phyloP scores from a whole-genome alignment of 2,888 invertebrate genomes.

The Agrochola lychnidis region DNA sequence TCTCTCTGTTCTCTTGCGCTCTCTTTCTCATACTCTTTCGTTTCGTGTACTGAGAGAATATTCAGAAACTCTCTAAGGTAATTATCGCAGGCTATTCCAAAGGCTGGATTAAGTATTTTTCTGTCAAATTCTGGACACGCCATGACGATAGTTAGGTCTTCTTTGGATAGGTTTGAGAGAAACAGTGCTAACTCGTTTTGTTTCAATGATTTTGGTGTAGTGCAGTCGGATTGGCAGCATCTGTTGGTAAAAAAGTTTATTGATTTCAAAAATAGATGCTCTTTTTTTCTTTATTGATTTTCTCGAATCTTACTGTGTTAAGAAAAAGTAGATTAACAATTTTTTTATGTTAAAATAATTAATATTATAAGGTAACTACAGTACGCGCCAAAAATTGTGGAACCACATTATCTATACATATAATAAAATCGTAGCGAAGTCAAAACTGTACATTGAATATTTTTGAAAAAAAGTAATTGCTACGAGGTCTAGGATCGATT shows the following conservation, averaged over 20 bases:
- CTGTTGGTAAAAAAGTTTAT: constrained; percentile 72
- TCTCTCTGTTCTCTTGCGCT: constrained; percentile 76
- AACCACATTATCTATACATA: no score
- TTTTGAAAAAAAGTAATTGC: no score
- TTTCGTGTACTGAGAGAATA: constrained; percentile 79
- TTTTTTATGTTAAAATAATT: no score
- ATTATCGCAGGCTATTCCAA: constrained; percentile 86
- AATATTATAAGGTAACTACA: no score
- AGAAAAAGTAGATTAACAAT: not conserved
- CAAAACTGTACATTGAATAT: no score
- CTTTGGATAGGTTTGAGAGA: constrained; percentile 79
- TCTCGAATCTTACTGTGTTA: not conserved
- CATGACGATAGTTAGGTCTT: constrained; percentile 86
- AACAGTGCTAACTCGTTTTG: constrained; percentile 81
- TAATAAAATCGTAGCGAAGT: no score
- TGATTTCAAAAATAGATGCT: no score
- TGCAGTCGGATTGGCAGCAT: constrained; percentile 81
- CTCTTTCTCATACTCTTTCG: constrained; percentile 83
- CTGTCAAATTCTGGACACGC: constrained; percentile 87
- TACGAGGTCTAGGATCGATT: no score
- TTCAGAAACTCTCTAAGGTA: constrained; percentile 86
- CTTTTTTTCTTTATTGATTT: no score
- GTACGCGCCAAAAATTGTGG: no score
- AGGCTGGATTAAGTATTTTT: constrained; percentile 87
- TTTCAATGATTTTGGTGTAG: constrained; percentile 77